A percentile compares a stretch with the other conserved stretches of the same genome.
Conservation (phyloP, 2,888 invertebrate genomes). For the Geophilus truncorum region DNA sequence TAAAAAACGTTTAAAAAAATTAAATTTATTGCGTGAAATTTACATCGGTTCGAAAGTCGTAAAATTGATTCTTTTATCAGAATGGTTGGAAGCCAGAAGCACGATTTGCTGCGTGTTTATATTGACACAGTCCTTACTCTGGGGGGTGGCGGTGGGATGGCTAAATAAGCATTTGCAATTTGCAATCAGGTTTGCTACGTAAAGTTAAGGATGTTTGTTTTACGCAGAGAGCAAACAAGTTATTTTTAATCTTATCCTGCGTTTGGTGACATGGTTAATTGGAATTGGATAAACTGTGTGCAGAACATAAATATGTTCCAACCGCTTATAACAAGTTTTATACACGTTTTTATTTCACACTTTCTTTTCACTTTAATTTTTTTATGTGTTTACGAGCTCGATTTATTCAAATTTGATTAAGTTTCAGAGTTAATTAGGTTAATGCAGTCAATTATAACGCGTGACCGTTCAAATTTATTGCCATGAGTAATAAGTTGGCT, state of each 20-base stretch:
- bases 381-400: too few species aligned
- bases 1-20: too few species aligned
- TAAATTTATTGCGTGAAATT: not conserved
- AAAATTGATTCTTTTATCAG: not conserved
- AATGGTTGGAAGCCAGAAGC: not conserved
- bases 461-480: not conserved
- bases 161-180: not conserved
- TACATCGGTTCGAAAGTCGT: not conserved
- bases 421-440: not conserved
- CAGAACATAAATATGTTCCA: not conserved
- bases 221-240: not conserved
- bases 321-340: not conserved
- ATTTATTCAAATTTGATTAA: not conserved
- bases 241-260: not conserved
- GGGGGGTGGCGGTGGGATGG: not conserved
- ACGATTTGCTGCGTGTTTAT: not conserved
- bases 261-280: not conserved
- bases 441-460: not conserved
- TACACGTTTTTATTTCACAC: not conserved
- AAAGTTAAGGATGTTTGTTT: not conserved
- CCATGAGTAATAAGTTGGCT: not conserved
- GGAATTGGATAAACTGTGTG: not conserved
- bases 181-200: not conserved
- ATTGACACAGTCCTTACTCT: not conserved
- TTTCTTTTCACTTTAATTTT: too few species aligned